Base-by-base conservation (phyloP, 2,797 vertebrate genomes). In the Pangasius larnaudii region DNA sequence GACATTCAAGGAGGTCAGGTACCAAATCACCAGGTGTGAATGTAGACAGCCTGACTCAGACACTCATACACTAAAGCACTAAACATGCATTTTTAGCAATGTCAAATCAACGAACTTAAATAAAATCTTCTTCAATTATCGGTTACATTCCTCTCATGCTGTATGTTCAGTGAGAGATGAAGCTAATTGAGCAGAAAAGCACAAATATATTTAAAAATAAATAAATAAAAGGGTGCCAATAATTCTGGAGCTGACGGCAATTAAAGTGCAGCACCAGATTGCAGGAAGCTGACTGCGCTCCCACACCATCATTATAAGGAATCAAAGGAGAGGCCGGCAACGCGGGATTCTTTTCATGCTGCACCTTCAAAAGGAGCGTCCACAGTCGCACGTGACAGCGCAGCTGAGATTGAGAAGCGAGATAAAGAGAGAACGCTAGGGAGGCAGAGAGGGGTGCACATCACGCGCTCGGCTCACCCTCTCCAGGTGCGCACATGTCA, bases 291-390 rank as follows among this genome's bases (percentile, higher is more conserved):
- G 84, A 85, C 83, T 75, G 59, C 74, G 85, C 84, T 90, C 88
- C 86, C 77, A 84, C 63, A 87, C 56, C 87, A 84, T 91, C 89
- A 86, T 89, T 88, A 90, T 84, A 84, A 88, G 65, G 84, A 89
- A 90, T 91, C 91, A 91, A 90, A 91, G 88, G 53, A 80, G 36
- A 85, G 75, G 83, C 58, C 22, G 63, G 49, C 84, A 85, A 89
- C 87, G 71, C 58, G 27, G 58, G 85, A 84, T 85, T 78, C 89
- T 87, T 91, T 91, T 92, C 87, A 93, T 86, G 77, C 87, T 24
- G 79, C 67, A 90, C 77, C 91, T 88, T 92, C 88, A 93, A 93
- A 92, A 89, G 87, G 53, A 86, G 30, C 53, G 33, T 71, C 27
- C 36, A 56, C 72, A 46, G 67, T 22, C 59, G 49, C 16, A 85